Evolutionary conservation across 1,140 invertebrate genomes (phyloP), one percentile per base, ranked within the genome.

Genomic region (Brachionus rotundiformis): DNA sequence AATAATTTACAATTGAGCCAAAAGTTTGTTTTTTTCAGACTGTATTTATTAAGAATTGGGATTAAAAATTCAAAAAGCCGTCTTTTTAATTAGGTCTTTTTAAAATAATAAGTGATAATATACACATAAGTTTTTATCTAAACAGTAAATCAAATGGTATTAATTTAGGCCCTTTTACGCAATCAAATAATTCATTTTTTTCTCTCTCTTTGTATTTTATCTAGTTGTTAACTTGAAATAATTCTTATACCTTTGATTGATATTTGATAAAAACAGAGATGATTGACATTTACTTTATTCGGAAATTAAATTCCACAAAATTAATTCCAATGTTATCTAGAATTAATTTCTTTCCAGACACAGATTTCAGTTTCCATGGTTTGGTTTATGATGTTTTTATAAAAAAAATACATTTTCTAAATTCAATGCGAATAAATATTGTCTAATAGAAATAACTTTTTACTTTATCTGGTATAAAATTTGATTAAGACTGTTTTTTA

Each of bases 191-290:
- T 41, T 41, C n/a, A 41, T 41, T 41, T 41, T n/a, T n/a, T 36
- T 36, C 33, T 5, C 13, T 54, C 19, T 54, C 19, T 54, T 23
- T 54, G 47, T 54, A 54, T 19, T 54, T 54, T 54, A 54, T 54
- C 47, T 54, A 54, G 47, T 54, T 54, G 47, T 54, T 19, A 65
- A 65, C 61, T 65, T n/a, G 7, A 16, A 33, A 33, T 59, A 59
- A 59, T 59, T 59, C 25, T 59, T 29, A 65, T 65, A 65, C 61
- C 61, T 65, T 25, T 65, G 25, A 65, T 31, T 65, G 25, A 65
- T 29, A 65, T 65, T 29, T 65, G 31, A 31, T 65, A 65, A 65
- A 65, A 65, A 65, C 11, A 6, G 61, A 65, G 47, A 54, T 54
- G 47, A 54, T 19, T 54, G 47, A 54, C 47, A 54, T 54, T 54